phyloP scores from a whole-genome alignment of 2,113 vertebrate species.

The Syrrhaptes paradoxus region DNA sequence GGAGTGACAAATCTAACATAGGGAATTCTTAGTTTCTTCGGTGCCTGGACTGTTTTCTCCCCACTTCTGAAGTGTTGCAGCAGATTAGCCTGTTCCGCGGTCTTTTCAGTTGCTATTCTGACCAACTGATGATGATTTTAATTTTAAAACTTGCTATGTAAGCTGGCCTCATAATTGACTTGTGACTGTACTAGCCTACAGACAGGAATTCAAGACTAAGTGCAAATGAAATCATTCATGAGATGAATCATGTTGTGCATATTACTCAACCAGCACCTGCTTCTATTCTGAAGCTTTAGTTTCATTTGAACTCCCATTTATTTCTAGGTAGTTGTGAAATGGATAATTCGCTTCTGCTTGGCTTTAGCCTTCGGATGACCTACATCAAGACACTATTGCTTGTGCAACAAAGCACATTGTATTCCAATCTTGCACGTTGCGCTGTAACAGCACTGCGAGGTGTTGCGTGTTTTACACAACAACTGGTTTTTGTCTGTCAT shows the following conservation, averaged over 20 bases:
- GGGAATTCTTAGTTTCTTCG: neutral
- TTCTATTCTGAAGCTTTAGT: neutral
- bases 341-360: neutral
- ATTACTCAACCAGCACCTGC: slow-evolving; percentile 27
- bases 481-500: neutral
- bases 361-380: neutral
- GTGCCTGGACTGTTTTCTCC: neutral
- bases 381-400: neutral
- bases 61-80: neutral
- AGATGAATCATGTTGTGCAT: neutral
- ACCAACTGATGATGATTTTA: neutral
- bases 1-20: neutral
- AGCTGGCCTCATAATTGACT: neutral
- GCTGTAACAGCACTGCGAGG: neutral
- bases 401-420: neutral
- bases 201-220: neutral
- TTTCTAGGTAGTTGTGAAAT: slow-evolving; percentile 14
- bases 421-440: fast-evolving
- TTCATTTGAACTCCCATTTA: neutral
- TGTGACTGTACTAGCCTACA: slow-evolving; percentile 11
- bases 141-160: neutral
- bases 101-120: neutral
- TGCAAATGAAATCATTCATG: neutral
- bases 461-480: neutral
- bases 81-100: neutral